Conservation (phyloP, 1,140 invertebrate species). For the Pinna nobilis region DNA sequence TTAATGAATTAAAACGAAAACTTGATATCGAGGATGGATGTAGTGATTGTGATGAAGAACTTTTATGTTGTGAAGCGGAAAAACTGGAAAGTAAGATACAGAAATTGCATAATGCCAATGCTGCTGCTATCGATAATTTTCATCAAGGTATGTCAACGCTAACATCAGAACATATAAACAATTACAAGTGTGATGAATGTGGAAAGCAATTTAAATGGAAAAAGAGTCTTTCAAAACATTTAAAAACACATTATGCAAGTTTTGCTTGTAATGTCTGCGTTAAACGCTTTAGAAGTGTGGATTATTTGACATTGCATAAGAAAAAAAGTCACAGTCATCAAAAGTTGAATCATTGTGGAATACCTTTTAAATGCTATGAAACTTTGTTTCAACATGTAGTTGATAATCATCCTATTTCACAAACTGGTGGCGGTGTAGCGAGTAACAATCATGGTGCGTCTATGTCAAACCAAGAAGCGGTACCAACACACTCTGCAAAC, state of each 20-base stretch:
- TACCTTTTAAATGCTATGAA: background rate
- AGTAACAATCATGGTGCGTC: background rate
- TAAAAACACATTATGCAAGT: background rate
- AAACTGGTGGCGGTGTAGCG: background rate
- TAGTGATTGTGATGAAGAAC: constrained; percentile 6
- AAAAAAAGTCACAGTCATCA: background rate
- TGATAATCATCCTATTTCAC: background rate
- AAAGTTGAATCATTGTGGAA: background rate
- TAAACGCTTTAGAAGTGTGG: background rate
- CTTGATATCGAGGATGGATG: background rate
- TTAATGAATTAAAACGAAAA: background rate
- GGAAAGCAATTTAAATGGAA: constrained; percentile 7
- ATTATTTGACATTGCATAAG: too few relatives aligned
- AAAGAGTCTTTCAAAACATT: background rate
- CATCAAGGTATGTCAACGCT: too few relatives aligned
- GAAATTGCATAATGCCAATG: background rate
- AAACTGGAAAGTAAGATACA: background rate
- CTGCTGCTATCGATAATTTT: too few relatives aligned
- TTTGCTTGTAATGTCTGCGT: background rate
- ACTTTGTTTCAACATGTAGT: background rate
- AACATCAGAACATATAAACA: too few relatives aligned
- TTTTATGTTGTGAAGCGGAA: background rate
- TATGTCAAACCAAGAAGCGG: background rate
- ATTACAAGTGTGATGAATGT: background rate
- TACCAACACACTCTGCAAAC: background rate